Conservation (phyloP, 2,797 vertebrate species). For the Taenioides sp. region DNA sequence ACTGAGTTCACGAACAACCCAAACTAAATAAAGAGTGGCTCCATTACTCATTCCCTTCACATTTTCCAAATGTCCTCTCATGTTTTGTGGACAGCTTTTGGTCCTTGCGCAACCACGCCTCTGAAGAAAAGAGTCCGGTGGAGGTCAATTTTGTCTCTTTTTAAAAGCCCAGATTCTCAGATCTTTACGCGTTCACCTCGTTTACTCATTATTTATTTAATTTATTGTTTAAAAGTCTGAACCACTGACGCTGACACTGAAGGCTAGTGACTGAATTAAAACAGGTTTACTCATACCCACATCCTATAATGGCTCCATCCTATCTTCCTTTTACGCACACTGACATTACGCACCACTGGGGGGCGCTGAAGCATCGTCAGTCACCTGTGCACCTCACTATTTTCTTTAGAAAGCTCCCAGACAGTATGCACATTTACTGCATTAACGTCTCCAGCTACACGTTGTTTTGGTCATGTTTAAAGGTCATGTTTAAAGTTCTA, state of each 20-base stretch:
- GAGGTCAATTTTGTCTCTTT: background rate
- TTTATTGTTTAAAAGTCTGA: background rate
- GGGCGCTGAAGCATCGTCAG: constrained; percentile 16
- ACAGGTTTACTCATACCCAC: background rate
- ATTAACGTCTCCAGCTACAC: background rate
- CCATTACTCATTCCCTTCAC: background rate
- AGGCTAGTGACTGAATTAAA: background rate
- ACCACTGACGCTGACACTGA: background rate
- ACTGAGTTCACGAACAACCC: background rate
- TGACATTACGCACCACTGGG: constrained; percentile 29
- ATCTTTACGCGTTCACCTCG: background rate
- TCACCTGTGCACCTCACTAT: background rate
- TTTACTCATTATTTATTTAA: background rate
- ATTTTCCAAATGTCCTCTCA: background rate
- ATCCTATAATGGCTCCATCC: background rate
- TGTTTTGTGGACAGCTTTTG: constrained; percentile 23
- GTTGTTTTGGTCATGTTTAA: background rate
- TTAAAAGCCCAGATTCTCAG: background rate
- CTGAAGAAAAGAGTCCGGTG: constrained; percentile 4
- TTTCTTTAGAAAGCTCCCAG: background rate
- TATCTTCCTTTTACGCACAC: background rate
- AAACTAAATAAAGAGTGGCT: background rate
- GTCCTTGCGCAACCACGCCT: constrained; percentile 56
- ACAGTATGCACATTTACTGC: background rate
- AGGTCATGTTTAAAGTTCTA: too few species aligned